These are phyloP conservation scores for Typhlichthys eigenmanni DNA, from an alignment of 2,797 vertebrate genomes.

Conservation along the genomic window DNA sequence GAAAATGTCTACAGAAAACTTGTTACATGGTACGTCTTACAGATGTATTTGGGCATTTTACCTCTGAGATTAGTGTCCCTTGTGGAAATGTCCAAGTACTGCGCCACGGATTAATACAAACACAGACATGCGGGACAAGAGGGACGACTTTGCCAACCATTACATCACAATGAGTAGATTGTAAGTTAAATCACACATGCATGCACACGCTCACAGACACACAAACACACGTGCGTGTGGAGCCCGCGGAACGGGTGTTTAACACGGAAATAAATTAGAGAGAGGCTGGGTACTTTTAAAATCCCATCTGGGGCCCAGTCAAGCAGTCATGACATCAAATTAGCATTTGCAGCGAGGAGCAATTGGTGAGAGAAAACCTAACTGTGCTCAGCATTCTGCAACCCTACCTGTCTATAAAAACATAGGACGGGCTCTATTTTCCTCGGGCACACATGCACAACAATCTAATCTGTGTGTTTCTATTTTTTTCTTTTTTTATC, in stretches of 20 bases:
- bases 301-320: conserved; percentile 70
- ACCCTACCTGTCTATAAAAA: conserved; percentile 60
- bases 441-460: not conserved
- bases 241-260: conserved; percentile 43
- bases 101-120: conserved; percentile 31
- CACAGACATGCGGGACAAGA: conserved; percentile 19
- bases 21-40: conserved; percentile 29
- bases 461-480: too few species aligned
- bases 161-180: conserved; percentile 47
- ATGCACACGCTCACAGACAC: conserved; percentile 14
- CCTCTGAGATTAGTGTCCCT: conserved; percentile 17
- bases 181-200: conserved; percentile 26
- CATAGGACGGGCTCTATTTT: conserved; percentile 11
- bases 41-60: conserved; percentile 13
- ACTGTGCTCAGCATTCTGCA: conserved; percentile 64
- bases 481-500: conserved; percentile 12
- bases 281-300: conserved; percentile 69
- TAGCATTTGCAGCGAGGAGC: conserved; percentile 70
- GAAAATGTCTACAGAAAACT: conserved; percentile 17
- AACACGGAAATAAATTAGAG: conserved; percentile 70
- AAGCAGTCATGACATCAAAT: conserved; percentile 74
- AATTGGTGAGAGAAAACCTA: conserved; percentile 71
- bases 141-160: conserved; percentile 33
- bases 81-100: conserved; percentile 18
- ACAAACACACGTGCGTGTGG: conserved; percentile 29